A percentile compares a stretch with the other conserved stretches of the same genome.
Evolutionary conservation across 2,113 vertebrate genomes (phyloP).

Genomic region (cattle (Bos taurus)): DNA sequence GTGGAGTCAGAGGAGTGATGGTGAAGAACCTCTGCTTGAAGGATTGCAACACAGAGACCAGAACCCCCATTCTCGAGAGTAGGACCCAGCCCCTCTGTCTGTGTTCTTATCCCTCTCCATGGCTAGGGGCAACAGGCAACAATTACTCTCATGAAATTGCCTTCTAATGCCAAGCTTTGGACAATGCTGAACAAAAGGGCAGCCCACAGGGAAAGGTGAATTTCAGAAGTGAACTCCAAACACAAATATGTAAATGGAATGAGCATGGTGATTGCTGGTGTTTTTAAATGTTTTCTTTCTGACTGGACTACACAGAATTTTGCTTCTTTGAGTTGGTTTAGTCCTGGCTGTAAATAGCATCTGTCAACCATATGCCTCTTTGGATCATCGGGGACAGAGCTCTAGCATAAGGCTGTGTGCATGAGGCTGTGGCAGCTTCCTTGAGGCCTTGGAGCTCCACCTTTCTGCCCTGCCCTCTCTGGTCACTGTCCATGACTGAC

Average conservation of each 20-base stretch:
- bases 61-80: background rate
- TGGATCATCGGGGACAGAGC: background rate
- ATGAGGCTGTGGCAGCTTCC: background rate
- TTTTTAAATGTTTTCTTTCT: background rate
- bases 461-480: background rate
- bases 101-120: background rate
- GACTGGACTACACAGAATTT: background rate
- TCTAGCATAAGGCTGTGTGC: background rate
- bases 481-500: background rate
- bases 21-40: background rate
- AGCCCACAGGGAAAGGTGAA: background rate
- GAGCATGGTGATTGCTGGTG: background rate
- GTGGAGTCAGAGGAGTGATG: background rate
- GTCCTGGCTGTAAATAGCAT: constrained; percentile 27
- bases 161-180: background rate
- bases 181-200: background rate
- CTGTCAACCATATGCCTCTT: constrained; percentile 41
- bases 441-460: background rate
- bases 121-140: background rate
- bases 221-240: constrained; percentile 7
- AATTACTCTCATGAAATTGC: background rate
- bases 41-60: background rate
- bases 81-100: background rate
- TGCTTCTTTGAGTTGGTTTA: constrained; percentile 1
- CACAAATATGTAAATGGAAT: background rate